Evolutionary conservation across 2,888 invertebrate genomes (phyloP).

Genomic region (Protodeltote pygarga): DNA sequence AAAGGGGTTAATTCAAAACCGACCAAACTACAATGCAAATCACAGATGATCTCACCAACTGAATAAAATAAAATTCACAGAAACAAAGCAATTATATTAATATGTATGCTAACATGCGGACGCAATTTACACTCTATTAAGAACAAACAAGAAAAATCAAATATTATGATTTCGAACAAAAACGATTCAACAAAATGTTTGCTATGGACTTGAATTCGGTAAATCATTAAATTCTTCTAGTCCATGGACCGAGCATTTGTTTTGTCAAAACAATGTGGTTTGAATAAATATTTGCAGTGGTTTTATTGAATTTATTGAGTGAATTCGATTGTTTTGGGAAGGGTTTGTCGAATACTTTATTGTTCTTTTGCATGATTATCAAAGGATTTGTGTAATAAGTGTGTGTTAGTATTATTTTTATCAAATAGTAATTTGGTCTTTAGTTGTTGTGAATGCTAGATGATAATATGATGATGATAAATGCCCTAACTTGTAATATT

Average conservation of each 20-base stretch:
- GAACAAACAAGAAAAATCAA: slow-evolving; percentile 32
- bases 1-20: background rate
- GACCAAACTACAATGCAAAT: slow-evolving; percentile 16
- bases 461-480: too few species aligned
- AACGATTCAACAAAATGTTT: slow-evolving; percentile 41
- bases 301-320: slow-evolving; percentile 27
- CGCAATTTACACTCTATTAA: slow-evolving; percentile 49
- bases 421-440: too few species aligned
- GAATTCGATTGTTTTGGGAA: slow-evolving; percentile 24
- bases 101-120: slow-evolving; percentile 38
- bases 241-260: slow-evolving; percentile 33
- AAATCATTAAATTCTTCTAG: slow-evolving; percentile 48
- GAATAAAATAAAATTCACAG: slow-evolving; percentile 15
- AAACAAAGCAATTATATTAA: slow-evolving; percentile 46
- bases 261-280: slow-evolving; percentile 43
- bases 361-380: slow-evolving; percentile 3
- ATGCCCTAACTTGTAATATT: too few species aligned
- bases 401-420: too few species aligned
- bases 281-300: slow-evolving; percentile 44
- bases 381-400: too few species aligned
- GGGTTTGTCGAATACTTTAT: slow-evolving; percentile 24
- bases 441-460: too few species aligned
- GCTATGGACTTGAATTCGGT: slow-evolving; percentile 31
- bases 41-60: slow-evolving; percentile 32
- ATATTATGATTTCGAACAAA: slow-evolving; percentile 39